Evolutionary conservation across 2,888 invertebrate genomes (phyloP), one percentile per base, ranked within the genome.

Genomic region (Agrochola macilenta): DNA sequence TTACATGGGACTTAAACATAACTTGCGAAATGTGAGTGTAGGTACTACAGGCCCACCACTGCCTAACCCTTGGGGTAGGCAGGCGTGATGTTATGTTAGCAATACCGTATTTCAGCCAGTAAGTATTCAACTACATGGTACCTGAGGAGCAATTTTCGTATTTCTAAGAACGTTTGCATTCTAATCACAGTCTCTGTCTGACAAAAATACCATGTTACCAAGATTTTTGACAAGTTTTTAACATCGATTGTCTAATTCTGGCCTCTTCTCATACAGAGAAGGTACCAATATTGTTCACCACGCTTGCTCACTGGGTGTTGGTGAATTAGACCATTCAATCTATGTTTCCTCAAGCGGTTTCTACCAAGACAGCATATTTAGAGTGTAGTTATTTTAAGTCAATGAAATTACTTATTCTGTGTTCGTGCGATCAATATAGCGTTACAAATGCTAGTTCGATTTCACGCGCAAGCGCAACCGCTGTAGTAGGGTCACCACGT

Each of bases 401-500:
- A 58, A 65, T 23, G 52, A 57, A 70, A 49, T 70, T 58, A 76
- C 26, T 43, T 76, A 81, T 81, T 81, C 80, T 57, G 39, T 46
- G 54, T 63, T 52, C 81, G 77, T 74, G 58, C 69, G 57, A 73
- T 76, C 76, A 60, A 69, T 75, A 75, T 76, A 74, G 76, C 72
- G 66, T 68, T 76, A 76, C 70, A 57, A 74, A 75, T 35, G 73
- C 68, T 73, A 49, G 80, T 76, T 70, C 77, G 83, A 83, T 83
- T 83, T 83, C 83, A 83, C 83, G 83, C 81, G 80, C 80, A 60
- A 17, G 57, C 69, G 54, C 17, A 58, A 23, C 3, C 14, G 30
- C 23, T 43, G 17, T 14, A 65, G 68, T 83, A 83, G 83, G 83
- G 83, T 65, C n/a, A 69, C 83, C 83, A 83, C 26, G 39, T n/a